Percentiles rank a stretch among this genome's conserved stretches.
Conservation (phyloP, 2,888 invertebrate species). For the Endomychus coccineus region DNA sequence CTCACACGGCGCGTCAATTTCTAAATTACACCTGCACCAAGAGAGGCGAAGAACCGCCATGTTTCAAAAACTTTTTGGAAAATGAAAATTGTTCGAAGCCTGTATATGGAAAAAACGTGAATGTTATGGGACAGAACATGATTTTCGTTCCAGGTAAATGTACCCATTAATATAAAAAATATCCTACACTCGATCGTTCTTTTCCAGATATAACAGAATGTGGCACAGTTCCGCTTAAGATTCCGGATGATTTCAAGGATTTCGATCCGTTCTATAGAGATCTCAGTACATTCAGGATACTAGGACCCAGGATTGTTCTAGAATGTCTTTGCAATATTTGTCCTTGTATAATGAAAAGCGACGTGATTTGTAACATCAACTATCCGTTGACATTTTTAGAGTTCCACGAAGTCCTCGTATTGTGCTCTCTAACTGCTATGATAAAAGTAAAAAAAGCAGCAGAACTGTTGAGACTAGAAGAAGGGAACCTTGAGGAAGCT, state of each 20-base stretch:
- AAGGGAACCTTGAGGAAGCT: too few species aligned
- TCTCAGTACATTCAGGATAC: conserved; percentile 30
- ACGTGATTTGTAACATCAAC: conserved; percentile 45
- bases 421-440: conserved; percentile 29
- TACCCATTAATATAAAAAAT: too few species aligned
- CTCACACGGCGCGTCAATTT: conserved; percentile 29
- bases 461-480: too few species aligned
- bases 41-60: conserved; percentile 20
- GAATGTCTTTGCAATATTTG: conserved; percentile 42
- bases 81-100: neutral
- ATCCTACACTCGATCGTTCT: neutral
- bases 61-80: conserved; percentile 5
- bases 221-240: neutral
- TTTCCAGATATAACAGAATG: conserved; percentile 4
- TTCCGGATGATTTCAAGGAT: neutral
- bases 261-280: conserved; percentile 19
- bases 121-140: conserved; percentile 26
- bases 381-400: conserved; percentile 53
- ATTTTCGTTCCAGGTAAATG: conserved; percentile 24
- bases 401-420: conserved; percentile 52
- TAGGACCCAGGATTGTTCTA: conserved; percentile 34
- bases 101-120: neutral
- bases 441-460: conserved; percentile 10
- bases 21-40: conserved; percentile 25
- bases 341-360: conserved; percentile 41